These are phyloP conservation scores for Nipponacmea schrenckii DNA, from an alignment of 2,888 invertebrate genomes.

Conservation along the genomic window DNA sequence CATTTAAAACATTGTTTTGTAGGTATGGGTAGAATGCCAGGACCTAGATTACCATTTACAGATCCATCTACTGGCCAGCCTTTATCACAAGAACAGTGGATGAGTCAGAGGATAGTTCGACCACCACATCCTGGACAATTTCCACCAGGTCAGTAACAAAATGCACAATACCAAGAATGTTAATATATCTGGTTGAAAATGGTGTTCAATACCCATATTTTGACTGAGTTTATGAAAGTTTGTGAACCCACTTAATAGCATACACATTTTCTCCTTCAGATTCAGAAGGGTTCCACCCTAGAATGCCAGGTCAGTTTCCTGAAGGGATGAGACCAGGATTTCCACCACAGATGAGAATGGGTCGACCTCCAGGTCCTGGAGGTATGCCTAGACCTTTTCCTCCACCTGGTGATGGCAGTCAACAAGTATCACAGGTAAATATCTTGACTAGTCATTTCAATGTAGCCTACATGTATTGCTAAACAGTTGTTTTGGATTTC, in stretches of 20 bases:
- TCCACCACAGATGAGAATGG: constrained; percentile 22
- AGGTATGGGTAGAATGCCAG: constrained; percentile 10
- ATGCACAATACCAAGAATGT: no score
- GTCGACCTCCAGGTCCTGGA: constrained; percentile 27
- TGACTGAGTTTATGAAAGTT: no score
- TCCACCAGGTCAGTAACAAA: constrained; percentile 33
- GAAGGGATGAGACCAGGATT: constrained; percentile 25
- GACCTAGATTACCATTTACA: constrained; percentile 19
- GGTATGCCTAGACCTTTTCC: constrained; percentile 27
- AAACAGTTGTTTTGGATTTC: no score
- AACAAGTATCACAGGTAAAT: constrained; percentile 1
- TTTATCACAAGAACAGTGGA: constrained; percentile 65
- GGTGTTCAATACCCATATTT: no score
- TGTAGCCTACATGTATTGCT: no score
- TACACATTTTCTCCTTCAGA: neutral
- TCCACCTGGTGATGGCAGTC: constrained; percentile 22
- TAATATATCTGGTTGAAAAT: neutral
- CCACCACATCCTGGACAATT: constrained; percentile 51
- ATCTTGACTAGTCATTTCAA: no score
- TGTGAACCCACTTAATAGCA: no score
- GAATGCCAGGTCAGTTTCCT: constrained; percentile 23
- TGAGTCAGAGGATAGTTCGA: constrained; percentile 55
- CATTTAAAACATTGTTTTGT: no score
- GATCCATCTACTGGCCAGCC: constrained; percentile 10
- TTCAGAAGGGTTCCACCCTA: constrained; percentile 15